A percentile compares a stretch with the other conserved stretches of the same genome.
phyloP scores from a whole-genome alignment of 1,140 invertebrate species.

The Nephotettix cincticeps region DNA sequence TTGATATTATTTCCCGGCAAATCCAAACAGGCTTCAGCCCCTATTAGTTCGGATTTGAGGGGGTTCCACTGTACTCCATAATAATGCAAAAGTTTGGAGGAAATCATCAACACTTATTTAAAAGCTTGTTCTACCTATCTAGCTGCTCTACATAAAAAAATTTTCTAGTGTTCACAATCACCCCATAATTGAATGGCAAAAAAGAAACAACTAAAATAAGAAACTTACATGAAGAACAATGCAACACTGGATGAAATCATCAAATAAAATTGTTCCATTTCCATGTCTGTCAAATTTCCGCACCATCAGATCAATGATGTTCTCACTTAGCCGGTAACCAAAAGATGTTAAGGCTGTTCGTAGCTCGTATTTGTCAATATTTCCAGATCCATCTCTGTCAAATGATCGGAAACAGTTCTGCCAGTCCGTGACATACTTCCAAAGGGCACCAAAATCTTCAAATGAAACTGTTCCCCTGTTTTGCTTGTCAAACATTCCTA shows the following conservation, averaged over 20 bases:
- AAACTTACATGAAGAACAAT: slow-evolving; percentile 87
- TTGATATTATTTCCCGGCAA: too few relatives aligned
- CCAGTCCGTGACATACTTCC: slow-evolving; percentile 99
- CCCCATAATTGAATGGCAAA: slow-evolving; percentile 83
- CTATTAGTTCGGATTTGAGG: too few relatives aligned
- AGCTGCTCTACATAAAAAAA: too few relatives aligned
- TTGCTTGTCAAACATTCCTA: slow-evolving; percentile 90
- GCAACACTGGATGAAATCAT: slow-evolving; percentile 98
- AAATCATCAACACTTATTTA: too few relatives aligned
- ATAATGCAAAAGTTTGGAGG: too few relatives aligned
- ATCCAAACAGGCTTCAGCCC: too few relatives aligned
- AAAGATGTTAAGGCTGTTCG: slow-evolving; percentile 88
- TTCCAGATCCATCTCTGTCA: slow-evolving; percentile 92
- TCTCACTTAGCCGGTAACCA: slow-evolving; percentile 87
- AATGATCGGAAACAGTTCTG: slow-evolving; percentile 93
- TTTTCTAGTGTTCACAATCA: slow-evolving; percentile 54
- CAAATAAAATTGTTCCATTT: slow-evolving; percentile 87
- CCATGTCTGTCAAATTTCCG: slow-evolving; percentile 93
- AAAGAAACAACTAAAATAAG: slow-evolving; percentile 64
- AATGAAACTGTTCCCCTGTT: slow-evolving; percentile 89
- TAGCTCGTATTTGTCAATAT: slow-evolving; percentile 89
- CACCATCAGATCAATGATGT: slow-evolving; percentile 78
- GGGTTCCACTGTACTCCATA: too few relatives aligned
- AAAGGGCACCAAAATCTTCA: slow-evolving; percentile 91
- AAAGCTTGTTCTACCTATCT: too few relatives aligned